Conservation (phyloP, 2,888 invertebrate species). For the Orthosia incerta region DNA sequence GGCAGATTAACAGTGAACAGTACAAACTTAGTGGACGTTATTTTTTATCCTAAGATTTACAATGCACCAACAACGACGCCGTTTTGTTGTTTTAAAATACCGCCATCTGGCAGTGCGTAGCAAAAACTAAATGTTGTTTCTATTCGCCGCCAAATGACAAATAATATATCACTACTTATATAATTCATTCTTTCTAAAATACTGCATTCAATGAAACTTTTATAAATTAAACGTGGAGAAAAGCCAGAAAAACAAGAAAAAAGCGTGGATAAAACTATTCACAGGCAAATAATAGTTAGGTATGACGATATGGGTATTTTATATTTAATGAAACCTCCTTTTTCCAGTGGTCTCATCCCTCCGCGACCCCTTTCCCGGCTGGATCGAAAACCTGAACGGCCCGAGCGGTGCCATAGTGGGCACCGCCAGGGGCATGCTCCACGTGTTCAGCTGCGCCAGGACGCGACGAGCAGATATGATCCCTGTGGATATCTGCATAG, state of each 20-base stretch:
- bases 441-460: constrained; percentile 91
- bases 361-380: constrained; percentile 93
- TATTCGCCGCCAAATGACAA: not conserved
- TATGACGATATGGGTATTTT: no score
- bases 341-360: constrained; percentile 92
- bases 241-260: no score
- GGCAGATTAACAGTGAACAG: no score
- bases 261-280: no score
- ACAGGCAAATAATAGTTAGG: no score
- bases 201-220: no score
- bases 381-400: constrained; percentile 98
- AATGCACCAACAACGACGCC: no score
- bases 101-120: constrained; percentile 8
- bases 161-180: no score
- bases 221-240: no score
- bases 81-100: not conserved
- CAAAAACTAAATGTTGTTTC: not conserved
- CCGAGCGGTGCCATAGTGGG: constrained; percentile 94
- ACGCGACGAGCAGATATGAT: constrained; percentile 93
- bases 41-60: no score
- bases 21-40: no score
- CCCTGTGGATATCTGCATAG: constrained; percentile 95
- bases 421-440: constrained; percentile 93
- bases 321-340: not conserved
- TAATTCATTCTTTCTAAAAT: no score